These are phyloP conservation scores for Tortrix viridana DNA, from an alignment of 2,888 invertebrate species.

Conservation along the genomic window DNA sequence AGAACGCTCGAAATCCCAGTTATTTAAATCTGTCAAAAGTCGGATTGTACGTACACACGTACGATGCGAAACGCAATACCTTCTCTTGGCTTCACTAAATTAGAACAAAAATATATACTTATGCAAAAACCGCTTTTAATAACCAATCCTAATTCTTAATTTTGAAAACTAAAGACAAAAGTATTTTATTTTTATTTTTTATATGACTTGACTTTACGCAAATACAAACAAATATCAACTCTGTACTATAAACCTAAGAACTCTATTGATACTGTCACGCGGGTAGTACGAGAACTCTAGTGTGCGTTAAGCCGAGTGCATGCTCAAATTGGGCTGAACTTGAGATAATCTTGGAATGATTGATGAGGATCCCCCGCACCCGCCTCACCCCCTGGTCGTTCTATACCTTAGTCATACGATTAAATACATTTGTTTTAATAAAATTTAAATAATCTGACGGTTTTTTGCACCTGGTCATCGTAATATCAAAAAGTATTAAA, in stretches of 20 bases:
- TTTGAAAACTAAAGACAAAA: conserved; percentile 4
- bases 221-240: conserved; percentile 10
- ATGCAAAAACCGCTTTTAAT: too few relatives aligned
- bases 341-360: conserved; percentile 87
- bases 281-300: conserved; percentile 47
- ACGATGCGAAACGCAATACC: too few relatives aligned
- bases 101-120: too few relatives aligned
- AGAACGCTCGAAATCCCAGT: too few relatives aligned
- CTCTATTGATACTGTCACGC: not conserved
- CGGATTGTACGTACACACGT: too few relatives aligned
- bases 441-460: not conserved
- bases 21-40: too few relatives aligned
- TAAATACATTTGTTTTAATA: not conserved
- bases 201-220: conserved; percentile 12
- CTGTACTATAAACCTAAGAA: not conserved
- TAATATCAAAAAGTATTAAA: too few relatives aligned
- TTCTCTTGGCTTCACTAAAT: too few relatives aligned
- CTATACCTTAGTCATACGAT: not conserved
- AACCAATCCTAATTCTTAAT: too few relatives aligned
- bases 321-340: conserved; percentile 82
- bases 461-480: not conserved
- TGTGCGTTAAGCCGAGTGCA: conserved; percentile 78
- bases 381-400: conserved; percentile 20
- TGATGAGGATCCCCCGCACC: conserved; percentile 76
- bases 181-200: conserved; percentile 22